A percentile compares a stretch with the other conserved stretches of the same genome.
Evolutionary conservation across 2,888 invertebrate species (phyloP).

Genomic region (Lithodes maja): DNA sequence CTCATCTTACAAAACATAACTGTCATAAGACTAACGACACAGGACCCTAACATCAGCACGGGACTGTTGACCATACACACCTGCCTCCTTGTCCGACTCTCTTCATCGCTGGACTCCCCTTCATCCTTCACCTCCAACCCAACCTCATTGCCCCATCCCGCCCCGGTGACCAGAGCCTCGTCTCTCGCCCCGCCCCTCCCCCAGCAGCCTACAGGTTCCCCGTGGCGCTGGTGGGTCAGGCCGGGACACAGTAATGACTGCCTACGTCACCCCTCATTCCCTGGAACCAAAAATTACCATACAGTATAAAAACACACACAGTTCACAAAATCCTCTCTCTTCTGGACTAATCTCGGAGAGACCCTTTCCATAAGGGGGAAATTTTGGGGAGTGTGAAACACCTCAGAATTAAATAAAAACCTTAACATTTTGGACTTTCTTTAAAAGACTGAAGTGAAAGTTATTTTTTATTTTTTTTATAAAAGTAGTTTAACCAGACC

Average conservation of each 20-base stretch:
- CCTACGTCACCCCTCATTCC: slow-evolving; percentile 59
- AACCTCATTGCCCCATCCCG: background rate
- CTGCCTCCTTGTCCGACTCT: background rate
- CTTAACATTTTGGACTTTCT: too few species aligned
- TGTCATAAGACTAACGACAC: slow-evolving; percentile 52
- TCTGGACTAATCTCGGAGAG: too few species aligned
- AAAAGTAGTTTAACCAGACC: too few species aligned
- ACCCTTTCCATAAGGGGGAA: too few species aligned
- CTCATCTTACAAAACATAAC: slow-evolving; percentile 54
- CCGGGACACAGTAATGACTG: slow-evolving; percentile 20
- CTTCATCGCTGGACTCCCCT: slow-evolving; percentile 56
- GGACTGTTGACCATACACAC: slow-evolving; percentile 54
- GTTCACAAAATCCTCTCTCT: too few species aligned
- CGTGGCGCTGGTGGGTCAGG: slow-evolving; percentile 1
- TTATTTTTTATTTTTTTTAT: too few species aligned
- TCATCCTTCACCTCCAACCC: background rate
- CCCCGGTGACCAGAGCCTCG: background rate
- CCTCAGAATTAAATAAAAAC: too few species aligned
- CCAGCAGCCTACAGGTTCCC: background rate
- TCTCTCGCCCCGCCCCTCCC: slow-evolving; percentile 3
- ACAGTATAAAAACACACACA: too few species aligned
- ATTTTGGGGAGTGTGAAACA: too few species aligned
- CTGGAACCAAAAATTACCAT: slow-evolving; percentile 15
- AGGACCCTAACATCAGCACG: slow-evolving; percentile 52
- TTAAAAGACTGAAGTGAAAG: too few species aligned